Conservation (phyloP, 1,140 invertebrate genomes). For the Wiebesia pumilae region DNA sequence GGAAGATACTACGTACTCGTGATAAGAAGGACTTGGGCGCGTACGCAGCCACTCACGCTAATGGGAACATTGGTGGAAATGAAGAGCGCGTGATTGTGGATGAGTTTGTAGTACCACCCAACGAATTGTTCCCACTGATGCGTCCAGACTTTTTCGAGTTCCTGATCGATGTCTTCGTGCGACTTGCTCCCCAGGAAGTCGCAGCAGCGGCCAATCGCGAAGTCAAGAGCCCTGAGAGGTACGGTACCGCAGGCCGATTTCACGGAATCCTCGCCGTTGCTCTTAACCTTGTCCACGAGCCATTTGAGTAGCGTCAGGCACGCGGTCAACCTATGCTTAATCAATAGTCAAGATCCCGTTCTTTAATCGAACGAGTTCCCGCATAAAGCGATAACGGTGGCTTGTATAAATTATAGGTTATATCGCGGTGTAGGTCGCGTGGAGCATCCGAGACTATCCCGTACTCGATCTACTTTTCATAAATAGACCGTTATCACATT, state of each 20-base stretch:
- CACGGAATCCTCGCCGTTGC: slow-evolving; percentile 76
- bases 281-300: slow-evolving; percentile 79
- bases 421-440: no score
- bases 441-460: no score
- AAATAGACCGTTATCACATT: no score
- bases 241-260: slow-evolving; percentile 78
- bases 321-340: slow-evolving; percentile 81
- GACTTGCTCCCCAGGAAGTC: slow-evolving; percentile 84
- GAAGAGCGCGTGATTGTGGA: slow-evolving; percentile 65
- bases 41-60: slow-evolving; percentile 60
- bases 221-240: slow-evolving; percentile 84
- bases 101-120: slow-evolving; percentile 70
- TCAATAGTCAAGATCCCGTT: not conserved
- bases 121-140: slow-evolving; percentile 92
- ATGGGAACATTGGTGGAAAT: slow-evolving; percentile 61
- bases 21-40: no score
- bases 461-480: no score
- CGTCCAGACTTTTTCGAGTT: slow-evolving; percentile 83
- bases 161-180: slow-evolving; percentile 90
- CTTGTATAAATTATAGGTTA: no score
- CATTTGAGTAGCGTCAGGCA: slow-evolving; percentile 89
- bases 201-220: slow-evolving; percentile 84
- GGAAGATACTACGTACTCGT: no score
- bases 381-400: no score
- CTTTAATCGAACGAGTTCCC: not conserved